phyloP scores from a whole-genome alignment of 2,888 invertebrate genomes.

The Leucophora obtusa region DNA sequence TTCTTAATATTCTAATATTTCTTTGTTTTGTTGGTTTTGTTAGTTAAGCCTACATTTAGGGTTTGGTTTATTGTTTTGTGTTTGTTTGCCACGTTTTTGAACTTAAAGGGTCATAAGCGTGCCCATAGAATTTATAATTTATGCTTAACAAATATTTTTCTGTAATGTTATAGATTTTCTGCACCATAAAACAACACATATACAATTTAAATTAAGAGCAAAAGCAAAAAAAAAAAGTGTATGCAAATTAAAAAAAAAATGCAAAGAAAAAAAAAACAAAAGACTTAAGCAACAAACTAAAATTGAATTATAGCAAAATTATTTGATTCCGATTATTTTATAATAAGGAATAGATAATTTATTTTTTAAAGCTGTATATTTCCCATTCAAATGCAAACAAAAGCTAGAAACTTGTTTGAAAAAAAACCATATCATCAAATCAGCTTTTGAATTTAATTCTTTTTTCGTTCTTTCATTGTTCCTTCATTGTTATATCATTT shows the following conservation, averaged over 20 bases:
- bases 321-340: no score
- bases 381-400: no score
- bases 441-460: not conserved
- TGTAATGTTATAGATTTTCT: constrained; percentile 35
- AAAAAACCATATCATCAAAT: not conserved
- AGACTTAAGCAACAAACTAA: not conserved
- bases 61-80: constrained; percentile 61
- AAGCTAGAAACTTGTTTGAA: no score
- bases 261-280: not conserved
- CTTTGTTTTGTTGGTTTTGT: constrained; percentile 32
- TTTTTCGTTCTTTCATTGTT: no score
- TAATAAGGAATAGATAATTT: no score
- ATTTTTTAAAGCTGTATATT: no score
- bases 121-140: constrained; percentile 66
- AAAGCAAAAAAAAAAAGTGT: not conserved
- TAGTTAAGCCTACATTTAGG: constrained; percentile 33
- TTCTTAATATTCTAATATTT: constrained; percentile 37
- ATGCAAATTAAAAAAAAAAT: no score
- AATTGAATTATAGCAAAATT: no score
- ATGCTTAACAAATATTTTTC: constrained; percentile 48
- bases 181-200: constrained; percentile 23
- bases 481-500: not conserved
- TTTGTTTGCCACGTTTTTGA: constrained; percentile 73
- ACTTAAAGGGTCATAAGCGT: constrained; percentile 76
- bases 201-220: constrained; percentile 43